Evolutionary conservation across 2,113 vertebrate genomes (phyloP), one percentile per base, ranked within the genome.

Genomic region (Otus sunia): DNA sequence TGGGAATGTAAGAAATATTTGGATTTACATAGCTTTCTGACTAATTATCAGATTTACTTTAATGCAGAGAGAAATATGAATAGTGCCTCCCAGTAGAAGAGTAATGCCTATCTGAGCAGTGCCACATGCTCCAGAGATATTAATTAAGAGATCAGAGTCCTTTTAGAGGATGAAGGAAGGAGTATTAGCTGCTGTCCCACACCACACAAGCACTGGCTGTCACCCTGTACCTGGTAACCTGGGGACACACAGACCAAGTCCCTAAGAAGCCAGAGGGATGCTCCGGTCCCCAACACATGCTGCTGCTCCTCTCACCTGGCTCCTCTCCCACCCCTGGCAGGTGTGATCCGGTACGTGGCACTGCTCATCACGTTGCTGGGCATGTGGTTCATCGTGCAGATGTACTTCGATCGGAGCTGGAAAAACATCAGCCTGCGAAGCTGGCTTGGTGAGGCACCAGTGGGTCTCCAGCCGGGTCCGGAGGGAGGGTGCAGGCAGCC

Each of bases 361-460:
- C 4, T 98, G 56, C 1, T 96, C 60, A 4, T 90, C 41, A 88
- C 19, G 0, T 59, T 98, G 87, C 85, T 94, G 29, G 37, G 84
- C 50, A 91, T 52, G 0, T 98, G 96, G 96, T 10, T 98, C 72
- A 37, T 98, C 30, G 0, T 86, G 20, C 89, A 80, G 32, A 86
- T 3, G 0, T 97, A 91, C 34, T 37, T 84, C 9, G 37, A 83
- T 5, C 21, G 1, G 19, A 27, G 37, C 11, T 41, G 93, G 94
- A 97, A 47, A 89, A 15, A n/a, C 62, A 7, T 97, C 87, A 97
- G 60, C 87, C 49, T 92, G 26, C 74, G 96, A 9, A 97, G 94
- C 86, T 97, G 96, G 97, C n/a, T 94, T 1, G 91, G 60, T 96
- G 83, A 95, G 91, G 73, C n/a, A 7, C 50, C 9, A 0, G 1